These are phyloP conservation scores for Myoxocephalus aenaeus DNA, from an alignment of 2,797 vertebrate genomes.

Conservation along the genomic window DNA sequence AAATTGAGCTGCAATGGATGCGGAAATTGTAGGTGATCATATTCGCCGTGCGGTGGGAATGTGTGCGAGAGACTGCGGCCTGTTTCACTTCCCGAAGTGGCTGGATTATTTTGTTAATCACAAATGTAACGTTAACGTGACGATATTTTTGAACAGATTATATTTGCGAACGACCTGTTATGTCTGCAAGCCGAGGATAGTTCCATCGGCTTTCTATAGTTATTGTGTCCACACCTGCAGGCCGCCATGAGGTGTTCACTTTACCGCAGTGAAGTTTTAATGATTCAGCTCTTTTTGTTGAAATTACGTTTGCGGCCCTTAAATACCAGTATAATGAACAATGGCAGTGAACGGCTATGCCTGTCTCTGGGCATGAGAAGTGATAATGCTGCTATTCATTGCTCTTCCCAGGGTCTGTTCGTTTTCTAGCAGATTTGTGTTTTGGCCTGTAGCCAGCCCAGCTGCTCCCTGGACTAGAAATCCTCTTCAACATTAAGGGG, in stretches of 20 bases:
- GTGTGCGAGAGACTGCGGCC: slow-evolving; percentile 54
- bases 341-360: slow-evolving; percentile 66
- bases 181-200: neutral
- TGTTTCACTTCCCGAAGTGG: slow-evolving; percentile 28
- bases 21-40: slow-evolving; percentile 61
- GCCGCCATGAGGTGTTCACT: slow-evolving; percentile 56
- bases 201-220: neutral
- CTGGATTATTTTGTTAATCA: neutral
- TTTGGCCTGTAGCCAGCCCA: slow-evolving; percentile 77
- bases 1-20: slow-evolving; percentile 56
- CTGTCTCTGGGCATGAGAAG: slow-evolving; percentile 62
- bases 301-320: slow-evolving; percentile 57
- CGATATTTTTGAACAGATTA: neutral
- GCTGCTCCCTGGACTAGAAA: slow-evolving; percentile 76
- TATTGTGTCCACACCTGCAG: slow-evolving; percentile 60
- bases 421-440: slow-evolving; percentile 76
- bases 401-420: slow-evolving; percentile 58
- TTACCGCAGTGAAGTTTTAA: slow-evolving; percentile 83
- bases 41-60: slow-evolving; percentile 16
- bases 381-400: slow-evolving; percentile 77
- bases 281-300: slow-evolving; percentile 86
- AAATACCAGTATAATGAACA: slow-evolving; percentile 63
- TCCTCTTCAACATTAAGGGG: slow-evolving; percentile 59
- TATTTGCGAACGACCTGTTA: too few relatives aligned
- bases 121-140: neutral